Evolutionary conservation across 2,797 vertebrate species (phyloP).

Genomic region (Sebastes diploproa): DNA sequence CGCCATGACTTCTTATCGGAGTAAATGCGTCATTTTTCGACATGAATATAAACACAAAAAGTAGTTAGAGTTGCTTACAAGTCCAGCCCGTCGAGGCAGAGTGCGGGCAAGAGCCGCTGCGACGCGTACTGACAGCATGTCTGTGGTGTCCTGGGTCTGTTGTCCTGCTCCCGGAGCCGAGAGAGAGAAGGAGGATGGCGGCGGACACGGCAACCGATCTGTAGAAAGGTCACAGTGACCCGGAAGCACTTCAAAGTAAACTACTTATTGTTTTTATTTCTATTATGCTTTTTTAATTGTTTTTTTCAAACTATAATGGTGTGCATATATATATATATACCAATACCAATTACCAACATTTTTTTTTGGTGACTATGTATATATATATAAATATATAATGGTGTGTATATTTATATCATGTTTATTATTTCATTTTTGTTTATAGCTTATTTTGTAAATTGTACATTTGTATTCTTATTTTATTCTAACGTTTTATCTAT

Average conservation of each 20-base stretch:
- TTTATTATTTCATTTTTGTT: too few relatives aligned
- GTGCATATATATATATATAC: background rate
- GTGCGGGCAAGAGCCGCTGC: conserved; percentile 87
- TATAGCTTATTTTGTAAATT: too few relatives aligned
- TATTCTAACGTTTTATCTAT: too few relatives aligned
- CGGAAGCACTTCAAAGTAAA: conserved; percentile 66
- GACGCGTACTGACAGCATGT: conserved; percentile 92
- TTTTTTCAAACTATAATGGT: background rate
- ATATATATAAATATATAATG: too few relatives aligned
- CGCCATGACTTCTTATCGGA: conserved; percentile 13
- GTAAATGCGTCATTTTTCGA: background rate
- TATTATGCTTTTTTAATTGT: background rate
- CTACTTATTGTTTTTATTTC: accelerated
- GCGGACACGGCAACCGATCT: conserved; percentile 26
- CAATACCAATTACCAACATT: too few relatives aligned
- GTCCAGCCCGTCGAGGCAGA: conserved; percentile 86
- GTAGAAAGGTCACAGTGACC: conserved; percentile 60
- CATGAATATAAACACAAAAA: background rate
- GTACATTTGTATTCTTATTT: too few relatives aligned
- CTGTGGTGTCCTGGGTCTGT: conserved; percentile 5
- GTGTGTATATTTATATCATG: too few relatives aligned
- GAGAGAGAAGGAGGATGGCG: conserved; percentile 66
- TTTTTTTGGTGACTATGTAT: too few relatives aligned
- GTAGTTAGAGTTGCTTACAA: conserved; percentile 79
- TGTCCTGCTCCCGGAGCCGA: conserved; percentile 61